A percentile compares a stretch with the other conserved stretches of the same genome.
Conservation (phyloP, 2,888 invertebrate genomes). For the Ashinkailepas kermadecensis region DNA sequence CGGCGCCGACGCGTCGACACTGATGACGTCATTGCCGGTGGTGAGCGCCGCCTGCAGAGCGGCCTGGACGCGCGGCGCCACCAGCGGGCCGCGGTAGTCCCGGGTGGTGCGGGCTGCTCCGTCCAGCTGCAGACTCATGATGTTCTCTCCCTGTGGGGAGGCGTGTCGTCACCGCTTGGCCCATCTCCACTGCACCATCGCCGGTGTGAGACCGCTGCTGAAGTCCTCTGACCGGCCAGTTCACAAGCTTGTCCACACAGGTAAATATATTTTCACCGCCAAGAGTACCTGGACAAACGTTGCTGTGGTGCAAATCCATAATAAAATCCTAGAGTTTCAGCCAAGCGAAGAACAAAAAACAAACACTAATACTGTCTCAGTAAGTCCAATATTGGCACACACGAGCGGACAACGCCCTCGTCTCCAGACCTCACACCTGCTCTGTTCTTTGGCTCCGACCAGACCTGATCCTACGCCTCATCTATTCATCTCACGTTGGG, state of each 20-base stretch:
- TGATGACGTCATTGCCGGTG: constrained; percentile 35
- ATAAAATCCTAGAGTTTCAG: not conserved
- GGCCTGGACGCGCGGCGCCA: constrained; percentile 64
- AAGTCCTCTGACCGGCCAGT: too few relatives aligned
- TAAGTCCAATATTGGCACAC: too few relatives aligned
- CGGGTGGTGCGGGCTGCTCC: constrained; percentile 56
- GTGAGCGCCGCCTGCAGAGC: constrained; percentile 53
- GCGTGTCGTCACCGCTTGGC: too few relatives aligned
- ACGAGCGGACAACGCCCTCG: too few relatives aligned
- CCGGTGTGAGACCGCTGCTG: too few relatives aligned
- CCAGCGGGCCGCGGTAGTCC: constrained; percentile 60
- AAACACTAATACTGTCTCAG: not conserved
- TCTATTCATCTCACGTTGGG: not conserved
- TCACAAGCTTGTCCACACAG: too few relatives aligned
- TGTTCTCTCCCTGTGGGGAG: constrained; percentile 54
- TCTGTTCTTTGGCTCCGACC: not conserved
- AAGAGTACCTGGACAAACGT: not conserved
- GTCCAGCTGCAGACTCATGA: constrained; percentile 64
- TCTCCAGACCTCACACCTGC: not conserved
- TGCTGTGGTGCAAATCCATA: not conserved
- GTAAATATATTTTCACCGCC: too few relatives aligned
- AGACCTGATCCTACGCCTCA: not conserved
- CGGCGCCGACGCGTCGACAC: constrained; percentile 34
- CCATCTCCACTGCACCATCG: too few relatives aligned
- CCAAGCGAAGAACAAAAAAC: not conserved